Evolutionary conservation across 30 jellyfish, hydroid and myxozoan species (phyloP), one percentile per base, ranked within the genome.

Genomic region (Sanderia malayensis): DNA sequence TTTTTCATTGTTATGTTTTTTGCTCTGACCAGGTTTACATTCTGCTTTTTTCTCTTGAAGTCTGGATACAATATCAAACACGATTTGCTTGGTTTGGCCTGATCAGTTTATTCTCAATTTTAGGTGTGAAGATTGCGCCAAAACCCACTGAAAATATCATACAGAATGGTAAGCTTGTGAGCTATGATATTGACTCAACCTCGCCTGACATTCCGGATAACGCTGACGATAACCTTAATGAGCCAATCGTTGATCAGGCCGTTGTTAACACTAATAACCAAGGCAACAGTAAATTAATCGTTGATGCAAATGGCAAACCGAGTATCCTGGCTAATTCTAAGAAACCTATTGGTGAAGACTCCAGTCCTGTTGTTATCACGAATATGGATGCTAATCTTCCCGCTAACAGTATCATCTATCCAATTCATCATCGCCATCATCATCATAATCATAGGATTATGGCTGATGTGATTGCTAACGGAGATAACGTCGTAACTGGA

Each of bases 131-230:
- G n/a, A n/a, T n/a, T n/a, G n/a, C n/a, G n/a, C n/a, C n/a, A n/a
- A n/a, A n/a, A n/a, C n/a, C n/a, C n/a, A n/a, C n/a, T n/a, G n/a
- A n/a, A n/a, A 74, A 74, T 27, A 77, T 74, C 22, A 58, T 58
- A 11, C 78, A 74, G 61, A 74, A 74, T 57, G 86, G 86, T 74
- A 74, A 74, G 86, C 28, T 49, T 27, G 78, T 61, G 46, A 58
- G 77, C 27, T 74, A 74, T 45, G 31, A 74, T 25, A 44, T 74
- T 64, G 67, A 60, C 70, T 44, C 70, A 8, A 15, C 15, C 55
- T 41, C 55, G 11, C 15, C 55, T 6, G 55, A 41, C 55, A 41
- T 41, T 15, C 11, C 15, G 8, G 55, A 41, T 15, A 41, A 41
- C 15, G 55, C 55, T 8, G 55, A 41, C 55, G 15, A 15, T 15